Evolutionary conservation across 2,888 invertebrate genomes (phyloP), one percentile per base, ranked within the genome.

Genomic region (Macropis europaea): DNA sequence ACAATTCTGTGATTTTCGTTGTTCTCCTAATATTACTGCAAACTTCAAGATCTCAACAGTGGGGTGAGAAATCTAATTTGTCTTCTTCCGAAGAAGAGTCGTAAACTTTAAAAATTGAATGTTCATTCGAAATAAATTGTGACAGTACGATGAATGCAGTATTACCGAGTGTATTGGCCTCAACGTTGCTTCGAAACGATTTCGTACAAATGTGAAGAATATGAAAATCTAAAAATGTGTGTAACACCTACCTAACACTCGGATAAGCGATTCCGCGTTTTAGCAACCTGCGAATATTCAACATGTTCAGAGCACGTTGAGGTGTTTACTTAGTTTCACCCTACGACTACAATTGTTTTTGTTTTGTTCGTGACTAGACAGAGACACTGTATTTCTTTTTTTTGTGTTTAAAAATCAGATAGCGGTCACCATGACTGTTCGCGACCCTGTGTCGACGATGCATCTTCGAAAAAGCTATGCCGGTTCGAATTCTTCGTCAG

Each of bases 401-500:
- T 13, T 38, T 11, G 42, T 47, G 22, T 57, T 60, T 9, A 5
- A 70, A 56, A 53, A 54, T 32, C 22, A 83, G 83, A 64, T 72
- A 53, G 47, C 50, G 56, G 54, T 22, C 30, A 38, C 42, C 77
- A 84, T 53, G 79, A 83, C 50, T 86, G 86, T 53, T 50, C 56
- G 19, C 82, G 86, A 24, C 64, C 77, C 3, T 86, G 86, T 54
- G 57, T 42, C 40, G 50, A 54, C 32, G 77, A 73, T 30, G 36
- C 59, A 5, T 42, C 64, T 15, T 67, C 77, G 22, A 77, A 57
- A 68, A 84, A 66, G 45, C 26, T 67, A 15, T 87, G 86, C 71
- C 61, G 71, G 17, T 86, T 84, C 53, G 72, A 78, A 57, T 87
- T 86, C 64, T 68, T 73, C 60, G 74, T 85, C 32, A 76, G 56